These are phyloP conservation scores for Asarcornis scutulata DNA, from an alignment of 2,113 vertebrate genomes.

Conservation along the genomic window DNA sequence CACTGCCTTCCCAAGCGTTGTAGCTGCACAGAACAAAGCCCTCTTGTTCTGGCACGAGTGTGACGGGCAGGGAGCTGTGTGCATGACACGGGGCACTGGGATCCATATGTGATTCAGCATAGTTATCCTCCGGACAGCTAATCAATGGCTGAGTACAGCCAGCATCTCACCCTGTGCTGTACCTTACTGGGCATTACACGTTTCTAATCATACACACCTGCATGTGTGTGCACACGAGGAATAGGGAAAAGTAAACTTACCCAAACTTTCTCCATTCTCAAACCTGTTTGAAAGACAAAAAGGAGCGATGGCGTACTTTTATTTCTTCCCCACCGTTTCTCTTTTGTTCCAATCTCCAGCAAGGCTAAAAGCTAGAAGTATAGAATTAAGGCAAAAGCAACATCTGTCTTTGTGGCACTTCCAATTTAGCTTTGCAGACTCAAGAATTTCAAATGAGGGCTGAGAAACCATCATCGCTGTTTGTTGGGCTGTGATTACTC, in stretches of 20 bases:
- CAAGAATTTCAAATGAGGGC: background rate
- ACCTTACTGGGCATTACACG: background rate
- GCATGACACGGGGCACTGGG: background rate
- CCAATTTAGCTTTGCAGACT: background rate
- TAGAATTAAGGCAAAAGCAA: background rate
- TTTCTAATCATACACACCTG: background rate
- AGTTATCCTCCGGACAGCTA: background rate
- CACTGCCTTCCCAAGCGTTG: background rate
- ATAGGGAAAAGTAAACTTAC: background rate
- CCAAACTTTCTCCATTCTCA: background rate
- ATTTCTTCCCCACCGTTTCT: background rate
- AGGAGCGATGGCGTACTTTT: background rate
- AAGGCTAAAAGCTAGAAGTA: background rate
- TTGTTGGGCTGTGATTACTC: background rate
- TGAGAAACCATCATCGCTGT: background rate
- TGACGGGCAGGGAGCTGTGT: background rate
- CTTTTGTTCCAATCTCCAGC: background rate
- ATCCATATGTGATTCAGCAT: background rate
- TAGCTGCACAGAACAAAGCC: background rate
- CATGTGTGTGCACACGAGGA: background rate
- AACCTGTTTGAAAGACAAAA: background rate
- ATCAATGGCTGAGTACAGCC: background rate
- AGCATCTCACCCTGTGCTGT: background rate
- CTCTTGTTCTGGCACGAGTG: background rate
- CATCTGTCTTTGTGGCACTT: background rate